These are phyloP conservation scores for Tiaroga cobitis DNA, from an alignment of 2,797 vertebrate species.

Conservation along the genomic window DNA sequence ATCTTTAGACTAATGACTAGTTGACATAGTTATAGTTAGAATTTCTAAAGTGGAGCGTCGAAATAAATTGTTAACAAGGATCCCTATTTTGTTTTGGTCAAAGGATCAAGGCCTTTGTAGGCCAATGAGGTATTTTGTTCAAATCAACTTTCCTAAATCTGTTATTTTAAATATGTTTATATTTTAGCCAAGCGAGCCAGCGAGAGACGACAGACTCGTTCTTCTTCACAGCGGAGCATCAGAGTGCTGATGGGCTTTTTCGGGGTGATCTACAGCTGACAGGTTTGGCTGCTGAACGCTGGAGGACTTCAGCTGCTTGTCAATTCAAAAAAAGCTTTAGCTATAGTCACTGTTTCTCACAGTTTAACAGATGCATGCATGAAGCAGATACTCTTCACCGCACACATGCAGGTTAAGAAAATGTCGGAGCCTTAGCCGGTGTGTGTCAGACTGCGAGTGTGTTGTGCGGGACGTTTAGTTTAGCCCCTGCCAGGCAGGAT, in stretches of 20 bases:
- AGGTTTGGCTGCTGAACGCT: constrained; percentile 1
- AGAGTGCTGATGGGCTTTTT: constrained; percentile 7
- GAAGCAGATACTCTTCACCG: not conserved
- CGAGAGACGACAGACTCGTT: not conserved
- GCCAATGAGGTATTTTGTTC: not conserved
- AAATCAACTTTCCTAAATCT: not conserved
- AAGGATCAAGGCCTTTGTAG: not conserved
- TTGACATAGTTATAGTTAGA: too few species aligned
- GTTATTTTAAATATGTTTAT: not conserved
- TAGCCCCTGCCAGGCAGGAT: constrained; percentile 56
- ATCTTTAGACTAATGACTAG: too few species aligned
- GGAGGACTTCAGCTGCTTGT: constrained; percentile 26
- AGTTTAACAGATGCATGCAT: constrained; percentile 9
- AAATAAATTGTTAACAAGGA: not conserved
- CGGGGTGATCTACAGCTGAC: constrained; percentile 23
- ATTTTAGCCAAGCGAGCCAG: not conserved
- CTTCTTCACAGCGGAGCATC: constrained; percentile 9
- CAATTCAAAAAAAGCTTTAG: not conserved
- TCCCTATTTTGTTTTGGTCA: not conserved
- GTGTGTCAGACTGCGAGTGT: constrained; percentile 31
- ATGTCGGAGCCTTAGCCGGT: constrained; percentile 5
- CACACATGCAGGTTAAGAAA: constrained; percentile 46
- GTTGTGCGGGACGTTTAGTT: constrained; percentile 51
- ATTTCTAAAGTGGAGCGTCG: too few species aligned
- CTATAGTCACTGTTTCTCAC: constrained; percentile 27